These are phyloP conservation scores for Drosophila suboccidentalis DNA, from an alignment of 2,888 invertebrate species.

Conservation along the genomic window DNA sequence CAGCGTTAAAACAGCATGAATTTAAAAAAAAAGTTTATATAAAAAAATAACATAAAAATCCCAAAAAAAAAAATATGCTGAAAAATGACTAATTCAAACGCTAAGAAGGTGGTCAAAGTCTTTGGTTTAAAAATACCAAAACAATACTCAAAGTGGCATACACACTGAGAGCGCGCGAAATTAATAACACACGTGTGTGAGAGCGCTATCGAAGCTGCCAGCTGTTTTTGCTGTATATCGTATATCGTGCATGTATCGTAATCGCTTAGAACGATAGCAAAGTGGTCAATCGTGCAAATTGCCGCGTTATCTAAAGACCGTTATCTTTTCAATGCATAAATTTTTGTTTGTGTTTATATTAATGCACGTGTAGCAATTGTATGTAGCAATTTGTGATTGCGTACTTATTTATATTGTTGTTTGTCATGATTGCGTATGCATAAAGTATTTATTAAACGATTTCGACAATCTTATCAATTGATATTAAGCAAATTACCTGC, in stretches of 20 bases:
- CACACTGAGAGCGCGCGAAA: neutral
- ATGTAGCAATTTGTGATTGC: constrained; percentile 11
- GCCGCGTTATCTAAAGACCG: constrained; percentile 24
- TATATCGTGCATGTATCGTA: constrained; percentile 7
- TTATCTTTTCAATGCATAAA: constrained; percentile 21
- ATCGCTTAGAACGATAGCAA: constrained; percentile 4
- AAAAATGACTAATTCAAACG: too few species aligned
- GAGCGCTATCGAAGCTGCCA: constrained; percentile 31
- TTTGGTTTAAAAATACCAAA: too few species aligned
- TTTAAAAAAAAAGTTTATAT: too few species aligned
- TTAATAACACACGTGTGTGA: constrained; percentile 12
- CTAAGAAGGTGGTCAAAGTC: too few species aligned
- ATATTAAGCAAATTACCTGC: constrained; percentile 22
- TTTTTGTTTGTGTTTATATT: neutral
- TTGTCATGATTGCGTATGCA: constrained; percentile 13
- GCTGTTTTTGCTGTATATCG: constrained; percentile 3
- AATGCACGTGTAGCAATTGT: constrained; percentile 2
- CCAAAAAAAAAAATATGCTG: too few species aligned
- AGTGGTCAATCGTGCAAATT: constrained; percentile 7
- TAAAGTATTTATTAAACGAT: constrained; percentile 5
- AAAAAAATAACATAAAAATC: too few species aligned
- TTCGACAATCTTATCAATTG: constrained; percentile 37
- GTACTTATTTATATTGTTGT: neutral
- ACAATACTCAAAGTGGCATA: too few species aligned
- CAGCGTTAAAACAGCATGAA: too few species aligned